Conservation (phyloP, 2,797 vertebrate species). For the Cottoperca gobio region DNA sequence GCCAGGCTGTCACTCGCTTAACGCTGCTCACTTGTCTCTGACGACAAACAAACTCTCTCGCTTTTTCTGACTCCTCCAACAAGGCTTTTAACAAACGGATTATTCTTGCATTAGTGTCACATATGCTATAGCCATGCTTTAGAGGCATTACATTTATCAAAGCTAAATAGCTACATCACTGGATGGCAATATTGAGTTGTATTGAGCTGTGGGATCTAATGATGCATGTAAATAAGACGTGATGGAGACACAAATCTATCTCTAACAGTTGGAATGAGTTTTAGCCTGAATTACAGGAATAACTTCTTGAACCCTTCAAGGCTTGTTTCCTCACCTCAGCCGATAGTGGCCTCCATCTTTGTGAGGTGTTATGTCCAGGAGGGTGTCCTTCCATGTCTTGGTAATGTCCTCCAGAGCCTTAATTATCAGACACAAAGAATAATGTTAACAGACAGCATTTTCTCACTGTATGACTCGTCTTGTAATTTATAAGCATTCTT, state of each 20-base stretch:
- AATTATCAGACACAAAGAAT: conserved; percentile 37
- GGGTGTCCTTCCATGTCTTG: conserved; percentile 85
- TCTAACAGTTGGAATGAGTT: neutral
- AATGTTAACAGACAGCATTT: conserved; percentile 4
- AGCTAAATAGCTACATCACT: neutral
- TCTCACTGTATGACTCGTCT: neutral
- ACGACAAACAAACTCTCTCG: neutral
- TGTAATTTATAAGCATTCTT: neutral
- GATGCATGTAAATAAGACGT: neutral
- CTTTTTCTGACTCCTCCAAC: neutral
- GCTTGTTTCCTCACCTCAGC: conserved; percentile 82
- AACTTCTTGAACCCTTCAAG: neutral
- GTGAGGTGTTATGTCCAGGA: conserved; percentile 86
- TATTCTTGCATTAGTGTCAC: neutral
- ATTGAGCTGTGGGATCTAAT: neutral
- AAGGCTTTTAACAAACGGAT: neutral
- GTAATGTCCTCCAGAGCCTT: conserved; percentile 87
- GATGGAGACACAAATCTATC: conserved; percentile 2
- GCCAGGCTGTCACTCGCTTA: neutral
- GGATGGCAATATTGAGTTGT: conserved; percentile 16
- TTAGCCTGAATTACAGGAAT: neutral
- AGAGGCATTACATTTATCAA: neutral
- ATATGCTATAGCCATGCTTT: neutral
- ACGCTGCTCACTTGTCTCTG: conserved; percentile 1
- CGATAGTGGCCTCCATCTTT: conserved; percentile 88